Conservation (phyloP, 1,140 invertebrate species). For the Centruroides vittatus region DNA sequence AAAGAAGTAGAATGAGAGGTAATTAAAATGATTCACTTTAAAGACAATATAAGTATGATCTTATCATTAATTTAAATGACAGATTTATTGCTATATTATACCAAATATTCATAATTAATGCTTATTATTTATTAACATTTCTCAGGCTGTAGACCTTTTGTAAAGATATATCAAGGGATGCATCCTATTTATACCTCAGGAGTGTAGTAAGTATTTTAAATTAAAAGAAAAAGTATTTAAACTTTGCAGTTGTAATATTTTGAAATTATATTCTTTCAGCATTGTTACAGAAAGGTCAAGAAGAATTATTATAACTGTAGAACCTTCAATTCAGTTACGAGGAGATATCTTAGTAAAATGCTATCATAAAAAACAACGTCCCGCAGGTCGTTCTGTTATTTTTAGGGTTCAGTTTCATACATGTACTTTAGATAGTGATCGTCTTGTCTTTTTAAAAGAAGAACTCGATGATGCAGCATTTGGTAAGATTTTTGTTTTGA, state of each 20-base stretch:
- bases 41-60: no score
- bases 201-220: conserved; percentile 46
- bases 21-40: no score
- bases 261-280: conserved; percentile 24
- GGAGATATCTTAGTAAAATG: conserved; percentile 85
- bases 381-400: conserved; percentile 40
- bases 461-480: conserved; percentile 69
- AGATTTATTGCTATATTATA: no score
- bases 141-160: conserved; percentile 28
- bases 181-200: conserved; percentile 73
- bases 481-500: conserved; percentile 34
- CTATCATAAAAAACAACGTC: conserved; percentile 46
- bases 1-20: no score
- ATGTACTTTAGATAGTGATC: conserved; percentile 54
- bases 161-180: conserved; percentile 60
- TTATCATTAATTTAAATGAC: no score
- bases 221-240: not conserved
- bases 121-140: no score
- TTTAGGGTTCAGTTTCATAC: conserved; percentile 83
- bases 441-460: conserved; percentile 65
- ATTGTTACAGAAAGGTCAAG: conserved; percentile 27
- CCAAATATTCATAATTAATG: no score
- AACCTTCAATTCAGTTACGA: conserved; percentile 49
- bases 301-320: conserved; percentile 3
- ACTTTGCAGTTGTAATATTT: conserved; percentile 1